These are phyloP conservation scores for Edolisoma coerulescens DNA, from an alignment of 2,113 vertebrate genomes.

Conservation along the genomic window DNA sequence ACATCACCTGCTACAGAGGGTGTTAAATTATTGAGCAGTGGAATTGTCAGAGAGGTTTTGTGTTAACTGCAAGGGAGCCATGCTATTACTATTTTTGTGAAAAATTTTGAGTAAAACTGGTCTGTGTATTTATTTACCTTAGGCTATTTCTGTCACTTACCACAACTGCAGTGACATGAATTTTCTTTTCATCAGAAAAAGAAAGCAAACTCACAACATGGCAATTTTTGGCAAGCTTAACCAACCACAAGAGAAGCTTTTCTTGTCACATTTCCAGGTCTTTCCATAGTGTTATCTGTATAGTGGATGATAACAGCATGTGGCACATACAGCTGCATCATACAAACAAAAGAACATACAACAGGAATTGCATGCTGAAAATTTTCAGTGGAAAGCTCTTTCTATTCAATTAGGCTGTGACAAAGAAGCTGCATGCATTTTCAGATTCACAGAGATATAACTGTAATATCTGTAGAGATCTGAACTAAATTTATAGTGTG, in stretches of 20 bases:
- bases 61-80: neutral
- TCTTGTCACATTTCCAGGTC: conserved; percentile 18
- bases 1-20: neutral
- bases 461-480: neutral
- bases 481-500: neutral
- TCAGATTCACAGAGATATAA: neutral
- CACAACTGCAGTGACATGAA: neutral
- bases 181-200: conserved; percentile 12
- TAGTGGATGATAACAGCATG: neutral
- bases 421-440: neutral
- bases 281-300: neutral
- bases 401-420: neutral
- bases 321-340: neutral
- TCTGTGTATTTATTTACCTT: conserved; percentile 22
- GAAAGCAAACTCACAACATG: neutral
- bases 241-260: neutral
- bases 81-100: neutral
- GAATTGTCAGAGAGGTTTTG: neutral
- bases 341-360: neutral
- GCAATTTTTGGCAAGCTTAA: conserved; percentile 16
- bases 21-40: neutral
- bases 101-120: neutral
- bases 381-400: neutral
- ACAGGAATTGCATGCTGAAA: neutral
- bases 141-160: neutral